Base-by-base conservation (phyloP, 92 coral and sea anemone species). In the Bergia puertoricense region DNA sequence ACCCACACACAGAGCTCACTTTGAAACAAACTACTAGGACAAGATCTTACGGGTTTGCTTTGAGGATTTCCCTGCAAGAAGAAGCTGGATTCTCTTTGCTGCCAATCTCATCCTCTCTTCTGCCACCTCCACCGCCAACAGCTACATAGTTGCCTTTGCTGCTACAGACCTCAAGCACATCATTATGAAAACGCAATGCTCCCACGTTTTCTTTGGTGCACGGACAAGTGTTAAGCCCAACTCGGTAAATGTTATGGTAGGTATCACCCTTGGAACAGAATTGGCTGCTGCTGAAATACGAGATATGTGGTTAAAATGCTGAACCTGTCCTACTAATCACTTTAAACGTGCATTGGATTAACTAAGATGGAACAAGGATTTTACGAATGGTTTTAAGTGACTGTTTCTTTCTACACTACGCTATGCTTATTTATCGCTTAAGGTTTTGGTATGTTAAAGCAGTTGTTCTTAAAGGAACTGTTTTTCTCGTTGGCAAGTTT, bases 141-240 rank as follows among this genome's bases (percentile, higher is more conserved):
- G 86, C 89, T 38, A 75, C 91, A 39, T 57, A 89, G 15, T 48
- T 23, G 41, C 76, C 76, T 57, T 44, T 77, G 77, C 91, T 87
- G 41, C 77, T 79, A 42, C 91, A 89, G 44, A 89, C 84, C 43
- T 89, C 88, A 8, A 89, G 88, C 59, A 84, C 84, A 56, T 89
- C 84, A 62, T 89, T 77, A 46, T 38, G 80, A 42, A 82, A 89
- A 13, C 91, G 91, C 57, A 89, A 72, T 14, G 85, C 74, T 16
- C 91, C 91, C 42, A 82, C 80, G 43, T 69, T 84, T 15, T 85
- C 80, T 41, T 78, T 40, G 14, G 76, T 76, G 74, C 91, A 89
- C 2, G 82, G 74, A n/a, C 91, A 89, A 15, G 62, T 67, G 74
- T 85, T 87, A n/a, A 43, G 66, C 14, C 88, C 88, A 43, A 85